A percentile compares a stretch with the other conserved stretches of the same genome.
phyloP scores from a whole-genome alignment of 1,140 invertebrate species.

The Drosophila triauraria region DNA sequence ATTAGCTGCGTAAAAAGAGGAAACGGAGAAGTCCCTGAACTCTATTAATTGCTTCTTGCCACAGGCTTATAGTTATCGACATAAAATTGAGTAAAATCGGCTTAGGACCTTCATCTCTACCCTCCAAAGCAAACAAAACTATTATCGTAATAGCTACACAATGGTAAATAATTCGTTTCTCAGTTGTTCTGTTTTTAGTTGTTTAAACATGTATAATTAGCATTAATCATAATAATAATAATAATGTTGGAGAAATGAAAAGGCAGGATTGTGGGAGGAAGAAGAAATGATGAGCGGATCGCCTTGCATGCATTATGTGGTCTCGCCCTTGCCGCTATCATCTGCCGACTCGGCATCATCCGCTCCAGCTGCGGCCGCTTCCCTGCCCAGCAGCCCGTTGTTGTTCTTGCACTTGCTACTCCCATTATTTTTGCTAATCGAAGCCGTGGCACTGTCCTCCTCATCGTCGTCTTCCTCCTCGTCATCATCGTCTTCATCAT shows the following conservation, averaged over 20 bases:
- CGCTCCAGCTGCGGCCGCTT: slow-evolving; percentile 28
- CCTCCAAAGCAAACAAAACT: slow-evolving; percentile 21
- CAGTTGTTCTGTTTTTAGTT: slow-evolving; percentile 36
- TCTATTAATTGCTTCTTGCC: slow-evolving; percentile 53
- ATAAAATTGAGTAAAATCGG: slow-evolving; percentile 13
- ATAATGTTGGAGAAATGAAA: slow-evolving; percentile 58
- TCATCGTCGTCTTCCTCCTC: slow-evolving; percentile 86
- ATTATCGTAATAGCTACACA: slow-evolving; percentile 21
- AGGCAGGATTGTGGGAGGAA: slow-evolving; percentile 36
- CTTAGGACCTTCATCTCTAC: slow-evolving; percentile 4
- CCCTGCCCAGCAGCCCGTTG: slow-evolving; percentile 55
- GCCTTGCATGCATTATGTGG: slow-evolving; percentile 70
- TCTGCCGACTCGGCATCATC: slow-evolving; percentile 76
- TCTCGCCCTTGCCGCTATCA: slow-evolving; percentile 84
- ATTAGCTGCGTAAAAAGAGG: slow-evolving; percentile 30
- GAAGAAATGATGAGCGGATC: slow-evolving; percentile 24
- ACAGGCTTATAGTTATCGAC: slow-evolving; percentile 20
- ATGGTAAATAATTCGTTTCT: slow-evolving; percentile 40
- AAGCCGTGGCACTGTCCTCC: slow-evolving; percentile 37
- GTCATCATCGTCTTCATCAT: slow-evolving; percentile 85
- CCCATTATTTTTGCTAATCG: slow-evolving; percentile 61
- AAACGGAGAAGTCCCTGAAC: slow-evolving; percentile 46
- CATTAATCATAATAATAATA: slow-evolving; percentile 63
- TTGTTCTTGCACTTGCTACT: slow-evolving; percentile 73
- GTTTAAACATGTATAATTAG: slow-evolving; percentile 54